phyloP scores from a whole-genome alignment of 1,140 invertebrate species.

The Rhynchophorus ferrugineus region DNA sequence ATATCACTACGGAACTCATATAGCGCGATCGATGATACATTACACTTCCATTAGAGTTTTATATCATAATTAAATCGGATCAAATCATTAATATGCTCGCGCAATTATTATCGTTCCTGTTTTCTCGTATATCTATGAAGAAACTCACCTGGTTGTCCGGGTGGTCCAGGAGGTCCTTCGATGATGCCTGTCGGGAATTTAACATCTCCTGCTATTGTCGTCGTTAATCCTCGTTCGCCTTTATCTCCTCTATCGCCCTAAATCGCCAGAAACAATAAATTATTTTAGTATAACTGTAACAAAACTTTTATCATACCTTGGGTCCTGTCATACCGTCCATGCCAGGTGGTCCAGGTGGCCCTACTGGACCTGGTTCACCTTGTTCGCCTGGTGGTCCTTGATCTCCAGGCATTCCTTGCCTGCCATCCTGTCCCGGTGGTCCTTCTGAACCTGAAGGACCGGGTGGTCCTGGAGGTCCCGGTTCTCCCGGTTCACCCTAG shows the following conservation, averaged over 20 bases:
- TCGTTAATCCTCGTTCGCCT: constrained; percentile 82
- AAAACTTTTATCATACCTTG: constrained; percentile 51
- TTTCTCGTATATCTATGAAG: no score
- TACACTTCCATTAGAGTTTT: no score
- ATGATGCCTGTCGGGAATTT: constrained; percentile 86
- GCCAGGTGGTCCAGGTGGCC: constrained; percentile 62
- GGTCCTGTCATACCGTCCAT: constrained; percentile 55
- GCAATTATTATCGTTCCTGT: no score
- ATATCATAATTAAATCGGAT: no score
- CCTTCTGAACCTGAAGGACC: constrained; percentile 71
- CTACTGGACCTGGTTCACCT: constrained; percentile 57
- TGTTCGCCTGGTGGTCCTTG: constrained; percentile 58
- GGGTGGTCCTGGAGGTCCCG: constrained; percentile 77
- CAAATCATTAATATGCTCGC: no score
- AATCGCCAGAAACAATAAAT: constrained; percentile 17
- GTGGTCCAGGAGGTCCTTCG: constrained; percentile 86
- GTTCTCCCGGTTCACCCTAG: constrained; percentile 84
- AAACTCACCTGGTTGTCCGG: constrained; percentile 73
- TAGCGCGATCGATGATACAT: no score
- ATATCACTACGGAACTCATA: no score
- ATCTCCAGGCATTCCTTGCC: constrained; percentile 65
- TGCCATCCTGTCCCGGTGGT: constrained; percentile 73
- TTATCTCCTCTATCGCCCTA: constrained; percentile 86
- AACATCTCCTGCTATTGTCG: constrained; percentile 75
- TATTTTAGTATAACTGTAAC: background rate